Percentiles rank a stretch among this genome's conserved stretches.
Evolutionary conservation across 2,797 vertebrate species (phyloP).

Genomic region (Neoniphon sammara): DNA sequence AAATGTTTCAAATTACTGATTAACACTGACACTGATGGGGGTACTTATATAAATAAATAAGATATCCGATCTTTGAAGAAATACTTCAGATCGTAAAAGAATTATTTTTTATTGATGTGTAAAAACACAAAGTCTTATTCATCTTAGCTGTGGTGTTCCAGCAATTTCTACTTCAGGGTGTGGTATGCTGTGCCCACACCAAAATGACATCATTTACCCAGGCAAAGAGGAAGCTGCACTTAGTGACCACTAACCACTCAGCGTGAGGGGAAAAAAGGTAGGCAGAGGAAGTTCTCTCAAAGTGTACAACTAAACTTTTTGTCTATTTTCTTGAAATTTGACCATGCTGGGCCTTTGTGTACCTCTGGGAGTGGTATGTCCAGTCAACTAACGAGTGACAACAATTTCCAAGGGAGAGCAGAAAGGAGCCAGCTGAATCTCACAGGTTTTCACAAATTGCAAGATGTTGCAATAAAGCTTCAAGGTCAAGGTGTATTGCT

Average conservation of each 20-base stretch:
- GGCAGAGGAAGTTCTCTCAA: slow-evolving; percentile 14
- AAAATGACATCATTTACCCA: slow-evolving; percentile 36
- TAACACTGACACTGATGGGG: too few species aligned
- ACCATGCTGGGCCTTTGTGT: too few species aligned
- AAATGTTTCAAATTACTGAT: too few species aligned
- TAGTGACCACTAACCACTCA: slow-evolving; percentile 35
- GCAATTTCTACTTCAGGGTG: not conserved
- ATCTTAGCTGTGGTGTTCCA: not conserved
- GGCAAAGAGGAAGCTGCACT: slow-evolving; percentile 20
- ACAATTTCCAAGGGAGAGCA: too few species aligned
- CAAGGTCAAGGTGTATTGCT: too few species aligned
- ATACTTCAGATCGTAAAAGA: not conserved
- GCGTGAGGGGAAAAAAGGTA: not conserved
- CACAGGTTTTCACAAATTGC: too few species aligned
- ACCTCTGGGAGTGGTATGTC: too few species aligned
- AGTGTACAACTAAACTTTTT: slow-evolving; percentile 1
- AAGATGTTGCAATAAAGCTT: too few species aligned
- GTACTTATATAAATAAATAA: not conserved
- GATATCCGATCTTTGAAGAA: not conserved
- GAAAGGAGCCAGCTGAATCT: too few species aligned
- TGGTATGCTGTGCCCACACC: slow-evolving; percentile 4
- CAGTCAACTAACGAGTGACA: too few species aligned
- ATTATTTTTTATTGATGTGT: not conserved
- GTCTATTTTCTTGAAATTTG: too few species aligned
- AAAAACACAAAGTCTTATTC: too few species aligned